These are phyloP conservation scores for Merluccius polli DNA, from an alignment of 2,797 vertebrate species.

Conservation along the genomic window DNA sequence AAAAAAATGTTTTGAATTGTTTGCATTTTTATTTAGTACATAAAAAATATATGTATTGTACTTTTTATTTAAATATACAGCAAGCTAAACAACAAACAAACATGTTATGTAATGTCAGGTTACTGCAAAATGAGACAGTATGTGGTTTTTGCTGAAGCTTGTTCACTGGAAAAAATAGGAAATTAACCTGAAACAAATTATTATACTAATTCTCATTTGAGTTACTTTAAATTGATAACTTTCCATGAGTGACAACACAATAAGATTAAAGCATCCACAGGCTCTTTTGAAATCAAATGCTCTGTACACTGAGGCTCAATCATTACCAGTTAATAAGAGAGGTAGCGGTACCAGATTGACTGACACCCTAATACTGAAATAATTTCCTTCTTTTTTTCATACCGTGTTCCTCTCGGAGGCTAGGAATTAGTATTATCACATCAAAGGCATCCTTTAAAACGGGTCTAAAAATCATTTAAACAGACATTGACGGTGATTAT, in stretches of 20 bases:
- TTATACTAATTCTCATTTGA: not conserved
- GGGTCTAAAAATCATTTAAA: constrained; percentile 93
- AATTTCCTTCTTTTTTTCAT: constrained; percentile 87
- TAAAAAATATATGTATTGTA: not conserved
- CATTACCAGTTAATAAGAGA: constrained; percentile 95
- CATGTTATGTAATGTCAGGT: not conserved
- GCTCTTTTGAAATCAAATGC: constrained; percentile 71
- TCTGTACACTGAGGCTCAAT: constrained; percentile 77
- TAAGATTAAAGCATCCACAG: constrained; percentile 48
- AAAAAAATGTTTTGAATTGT: not conserved
- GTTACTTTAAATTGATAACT: constrained; percentile 3
- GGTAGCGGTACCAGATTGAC: constrained; percentile 78
- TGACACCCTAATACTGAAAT: constrained; percentile 92
- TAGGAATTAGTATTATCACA: constrained; percentile 97
- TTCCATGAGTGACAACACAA: constrained; percentile 35
- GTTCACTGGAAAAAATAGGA: not conserved
- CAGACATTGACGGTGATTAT: constrained; percentile 94
- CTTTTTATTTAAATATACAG: constrained; percentile 5
- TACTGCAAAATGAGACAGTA: too few relatives aligned
- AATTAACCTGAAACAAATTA: constrained; percentile 17
- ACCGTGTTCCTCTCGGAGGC: constrained; percentile 73
- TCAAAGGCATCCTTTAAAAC: constrained; percentile 94
- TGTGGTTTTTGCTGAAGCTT: not conserved
- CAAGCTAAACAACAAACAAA: not conserved
- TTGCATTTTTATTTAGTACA: not conserved